Evolutionary conservation across 1,140 invertebrate genomes (phyloP).

Genomic region (Tetramorium simillimum): DNA sequence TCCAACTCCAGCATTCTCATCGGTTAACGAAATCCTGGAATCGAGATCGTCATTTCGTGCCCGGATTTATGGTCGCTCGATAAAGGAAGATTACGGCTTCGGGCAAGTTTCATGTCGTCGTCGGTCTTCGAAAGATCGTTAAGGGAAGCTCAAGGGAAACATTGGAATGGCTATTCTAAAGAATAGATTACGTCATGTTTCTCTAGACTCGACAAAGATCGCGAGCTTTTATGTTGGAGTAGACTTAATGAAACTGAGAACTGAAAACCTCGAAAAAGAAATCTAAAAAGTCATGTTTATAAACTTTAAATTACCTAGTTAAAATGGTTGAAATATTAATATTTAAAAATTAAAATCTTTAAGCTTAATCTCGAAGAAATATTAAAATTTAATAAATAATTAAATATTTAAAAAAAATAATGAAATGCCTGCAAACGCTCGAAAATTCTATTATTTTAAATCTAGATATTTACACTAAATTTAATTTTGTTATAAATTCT

Average conservation of each 20-base stretch:
- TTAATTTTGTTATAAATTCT: background rate
- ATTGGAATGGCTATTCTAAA: slow-evolving; percentile 43
- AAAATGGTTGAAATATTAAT: background rate
- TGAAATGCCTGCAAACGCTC: no score
- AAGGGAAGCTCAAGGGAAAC: slow-evolving; percentile 48
- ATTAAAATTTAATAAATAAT: background rate
- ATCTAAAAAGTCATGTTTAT: background rate
- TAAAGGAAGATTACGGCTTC: slow-evolving; percentile 59
- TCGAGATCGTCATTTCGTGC: slow-evolving; percentile 51
- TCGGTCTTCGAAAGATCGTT: slow-evolving; percentile 53
- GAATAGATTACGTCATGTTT: slow-evolving; percentile 49
- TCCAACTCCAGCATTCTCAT: slow-evolving; percentile 6
- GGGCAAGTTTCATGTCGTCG: slow-evolving; percentile 50
- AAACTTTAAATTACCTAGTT: background rate
- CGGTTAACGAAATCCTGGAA: slow-evolving; percentile 49
- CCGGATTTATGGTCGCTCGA: slow-evolving; percentile 52
- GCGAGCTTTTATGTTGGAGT: background rate
- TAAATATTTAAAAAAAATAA: background rate
- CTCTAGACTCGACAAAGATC: slow-evolving; percentile 13
- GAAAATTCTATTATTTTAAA: background rate
- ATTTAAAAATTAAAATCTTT: background rate
- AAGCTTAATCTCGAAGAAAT: background rate
- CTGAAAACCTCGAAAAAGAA: background rate
- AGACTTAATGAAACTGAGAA: background rate
- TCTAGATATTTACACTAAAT: background rate